Base-by-base conservation (phyloP, 2,113 vertebrate species). In the Noctilio leporinus region DNA sequence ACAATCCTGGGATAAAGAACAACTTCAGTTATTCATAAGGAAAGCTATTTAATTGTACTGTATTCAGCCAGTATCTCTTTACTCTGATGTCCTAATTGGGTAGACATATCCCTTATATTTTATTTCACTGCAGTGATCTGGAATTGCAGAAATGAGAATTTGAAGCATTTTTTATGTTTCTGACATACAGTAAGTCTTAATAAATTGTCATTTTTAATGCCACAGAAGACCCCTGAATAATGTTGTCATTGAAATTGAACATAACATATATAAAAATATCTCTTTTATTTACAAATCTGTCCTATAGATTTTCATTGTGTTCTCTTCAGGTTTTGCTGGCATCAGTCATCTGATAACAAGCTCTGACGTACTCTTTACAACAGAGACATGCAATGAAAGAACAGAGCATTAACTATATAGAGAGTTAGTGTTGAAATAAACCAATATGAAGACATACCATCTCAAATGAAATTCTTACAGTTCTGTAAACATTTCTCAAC, bases 261-360 rank as follows among this genome's bases (percentile, higher is more conserved):
- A 81, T 51, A 93, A 33, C 9, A 72, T 86, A 87, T n/a, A 69
- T 67, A 43, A 90, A 96, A 95, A 93, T 77, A 89, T 72, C 67
- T 84, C 7, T 55, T 62, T 26, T 49, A 88, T 72, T 53, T 73
- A n/a, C 20, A 70, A 78, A 45, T 92, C 14, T 84, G 19, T 64
- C 53, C n/a, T 57, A 40, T 76, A 82, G 49, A 28, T 83, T 92
- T 94, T 93, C 64, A 87, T 49, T n/a, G 6, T 59, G 22, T 94
- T 76, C 40, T 94, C 47, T 85, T 89, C n/a, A 93, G 95, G 15
- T 91, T 86, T 90, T 70, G 7, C 35, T 85, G 53, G 19, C 65
- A 72, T 62, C 47, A 22, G 57, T 96, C 93, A 81, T 95, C 57
- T 95, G 45, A 93, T 93, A 93, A 93, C 57, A 93, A 94, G 30